Conservation (phyloP, 2,113 vertebrate genomes). For the Aleadryas rufinucha region DNA sequence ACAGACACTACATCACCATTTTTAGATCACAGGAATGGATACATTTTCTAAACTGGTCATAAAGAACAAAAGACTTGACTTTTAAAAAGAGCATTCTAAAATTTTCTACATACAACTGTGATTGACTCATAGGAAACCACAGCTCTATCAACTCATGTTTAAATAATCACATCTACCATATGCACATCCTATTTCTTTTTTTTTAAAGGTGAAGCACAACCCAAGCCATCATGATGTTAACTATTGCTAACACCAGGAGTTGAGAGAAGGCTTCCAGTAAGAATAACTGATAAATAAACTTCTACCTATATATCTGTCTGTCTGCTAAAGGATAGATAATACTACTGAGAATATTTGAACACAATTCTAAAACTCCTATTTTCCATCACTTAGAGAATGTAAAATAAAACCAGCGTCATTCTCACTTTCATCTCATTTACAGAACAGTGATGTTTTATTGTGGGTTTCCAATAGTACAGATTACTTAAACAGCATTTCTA, state of each 20-base stretch:
- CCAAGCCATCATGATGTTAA: background rate
- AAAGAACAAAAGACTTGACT: background rate
- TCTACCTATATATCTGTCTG: background rate
- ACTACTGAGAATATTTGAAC: background rate
- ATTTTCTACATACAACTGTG: background rate
- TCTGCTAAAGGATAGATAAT: background rate
- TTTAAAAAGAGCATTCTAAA: background rate
- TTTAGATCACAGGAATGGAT: background rate
- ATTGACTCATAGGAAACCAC: background rate
- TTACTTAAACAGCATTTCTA: background rate
- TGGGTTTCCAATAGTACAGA: background rate
- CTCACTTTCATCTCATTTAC: background rate
- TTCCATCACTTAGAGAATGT: background rate
- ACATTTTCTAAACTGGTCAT: background rate
- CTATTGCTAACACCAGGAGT: background rate
- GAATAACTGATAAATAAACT: background rate
- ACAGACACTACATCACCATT: background rate
- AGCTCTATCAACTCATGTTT: background rate
- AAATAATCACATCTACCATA: background rate
- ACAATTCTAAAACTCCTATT: background rate
- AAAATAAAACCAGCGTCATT: background rate
- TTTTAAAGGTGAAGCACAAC: background rate
- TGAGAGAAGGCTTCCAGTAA: background rate
- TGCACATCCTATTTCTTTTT: background rate
- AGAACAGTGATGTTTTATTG: background rate